Base-by-base conservation (phyloP, 2,113 vertebrate genomes). In the Cavia aperea region DNA sequence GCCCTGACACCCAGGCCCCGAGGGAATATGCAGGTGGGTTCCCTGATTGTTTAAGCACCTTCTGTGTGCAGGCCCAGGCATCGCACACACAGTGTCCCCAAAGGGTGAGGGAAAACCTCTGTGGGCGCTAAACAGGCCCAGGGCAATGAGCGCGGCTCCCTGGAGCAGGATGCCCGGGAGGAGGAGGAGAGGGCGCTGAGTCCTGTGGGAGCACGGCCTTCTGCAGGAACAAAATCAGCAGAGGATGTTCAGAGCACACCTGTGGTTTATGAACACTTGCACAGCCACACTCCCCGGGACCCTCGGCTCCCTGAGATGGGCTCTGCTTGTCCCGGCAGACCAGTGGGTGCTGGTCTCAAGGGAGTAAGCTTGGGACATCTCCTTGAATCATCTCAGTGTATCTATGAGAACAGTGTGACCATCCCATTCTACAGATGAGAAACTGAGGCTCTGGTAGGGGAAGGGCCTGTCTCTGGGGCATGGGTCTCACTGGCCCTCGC, bases 151-250 rank as follows among this genome's bases (percentile, higher is more conserved):
- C 58, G 54, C 4, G n/a, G 18, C 88, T 72, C 60, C 70, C 62
- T 0, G 3, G 21, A 33, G 77, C n/a, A 54, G 23, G 39, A 0
- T 2, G 1, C 5, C 10, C 0, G 12, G 0, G 1, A 7, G 54
- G 68, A 58, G 31, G 19, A 33, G 23, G 23, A 8, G 63, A 73
- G 81, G 39, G 3, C 9, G 1, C 7, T 1, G 6, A 7, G 63
- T 23, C 15, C 1, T 10, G 2, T 15, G 0, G 3, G n/a, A 1
- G 21, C 43, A 0, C 2, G 1, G 12, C 18, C 51, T 58, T 19
- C 46, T 2, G 0, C 2, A 43, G 36, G 46, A 70, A 85, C 21
- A 62, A 90, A 10, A 29, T 15, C 63, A 31, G 79, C 70, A 62
- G 0, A 77, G 16, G 1, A 7, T 0, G 0, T 6, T 9, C 10